A percentile compares a stretch with the other conserved stretches of the same genome.
Conservation (phyloP, 1,140 invertebrate species). For the Calliphora vicina region DNA sequence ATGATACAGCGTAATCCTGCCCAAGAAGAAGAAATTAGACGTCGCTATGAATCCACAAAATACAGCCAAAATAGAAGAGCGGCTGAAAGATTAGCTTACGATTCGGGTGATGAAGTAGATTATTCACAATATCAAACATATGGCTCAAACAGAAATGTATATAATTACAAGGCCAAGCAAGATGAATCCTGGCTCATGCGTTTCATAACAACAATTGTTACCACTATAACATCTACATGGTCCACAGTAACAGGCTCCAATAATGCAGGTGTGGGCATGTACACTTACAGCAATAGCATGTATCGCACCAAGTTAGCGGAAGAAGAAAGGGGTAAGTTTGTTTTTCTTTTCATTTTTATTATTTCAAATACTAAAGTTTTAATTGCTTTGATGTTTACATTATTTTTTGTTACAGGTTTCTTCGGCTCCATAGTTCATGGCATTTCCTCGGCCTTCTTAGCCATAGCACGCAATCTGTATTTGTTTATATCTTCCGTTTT, state of each 20-base stretch:
- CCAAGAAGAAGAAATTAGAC: conserved; percentile 56
- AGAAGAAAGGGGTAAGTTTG: conserved; percentile 37
- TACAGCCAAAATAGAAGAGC: conserved; percentile 33
- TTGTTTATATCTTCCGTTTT: conserved; percentile 60
- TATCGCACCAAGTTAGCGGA: conserved; percentile 43
- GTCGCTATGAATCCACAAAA: conserved; percentile 51
- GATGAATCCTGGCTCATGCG: conserved; percentile 53
- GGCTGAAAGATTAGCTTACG: conserved; percentile 47
- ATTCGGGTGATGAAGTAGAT: conserved; percentile 58
- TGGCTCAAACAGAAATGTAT: conserved; percentile 19
- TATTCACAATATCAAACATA: conserved; percentile 31
- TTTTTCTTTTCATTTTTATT: too few species aligned
- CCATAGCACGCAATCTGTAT: conserved; percentile 51
- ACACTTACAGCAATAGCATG: conserved; percentile 38
- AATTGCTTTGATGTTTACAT: neutral
- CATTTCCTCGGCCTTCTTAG: conserved; percentile 44
- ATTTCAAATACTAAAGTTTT: too few species aligned
- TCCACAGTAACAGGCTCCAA: conserved; percentile 42
- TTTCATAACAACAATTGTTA: conserved; percentile 49
- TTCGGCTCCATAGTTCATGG: conserved; percentile 41
- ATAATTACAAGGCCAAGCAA: neutral
- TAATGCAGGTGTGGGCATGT: conserved; percentile 30
- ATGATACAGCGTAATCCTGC: conserved; percentile 55
- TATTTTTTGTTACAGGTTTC: conserved; percentile 38
- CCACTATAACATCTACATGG: conserved; percentile 48